Evolutionary conservation across 2,113 vertebrate species (phyloP), one percentile per base, ranked within the genome.

Genomic region (Zapornia atra): DNA sequence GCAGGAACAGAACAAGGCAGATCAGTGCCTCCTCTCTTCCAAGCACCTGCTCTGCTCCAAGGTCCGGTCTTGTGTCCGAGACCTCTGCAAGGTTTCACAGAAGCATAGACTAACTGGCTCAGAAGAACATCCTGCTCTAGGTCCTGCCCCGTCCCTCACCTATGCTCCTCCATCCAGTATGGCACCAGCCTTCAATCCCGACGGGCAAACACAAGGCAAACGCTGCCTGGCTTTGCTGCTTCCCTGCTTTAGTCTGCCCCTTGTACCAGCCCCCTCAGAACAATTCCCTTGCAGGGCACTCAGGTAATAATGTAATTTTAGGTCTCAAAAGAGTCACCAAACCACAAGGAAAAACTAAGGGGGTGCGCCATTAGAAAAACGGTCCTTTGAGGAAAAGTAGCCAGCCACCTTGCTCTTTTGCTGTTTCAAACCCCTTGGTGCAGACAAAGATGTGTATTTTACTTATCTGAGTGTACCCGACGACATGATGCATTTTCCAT

Each of bases 151-250:
- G 36, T n/a, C 10, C 63, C 34, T 36, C 22, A 33, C 12, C 36
- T 36, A 24, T 1, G 0, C 34, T 48, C 24, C 34, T 48, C 63
- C 31, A 76, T 8, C 59, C 42, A 20, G 0, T 3, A 18, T 0
- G 3, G 48, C 63, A 77, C 33, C 59, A 69, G 24, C 21, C 14
- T 92, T 56, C 69, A 56, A 6, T 12, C 50, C 60, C 2, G 0
- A 40, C 4, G 9, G 26, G 26, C 13, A 66, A 64, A 44, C 10
- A 5, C 2, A 22, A 59, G 50, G 44, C 13, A 28, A 50, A 51
- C 6, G 24, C 40, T 56, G 38, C 48, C 54, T 42, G 48, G 28
- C 19, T 28, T 54, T 59, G 80, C 34, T 36, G 0, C 21, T 28
- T 79, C 31, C 28, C 19, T 42, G 33, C 34, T 78, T 73, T 44